Evolutionary conservation across 64 coral and sea anemone genomes (phyloP), one percentile per base, ranked within the genome.

Genomic region (Montipora capricornis): DNA sequence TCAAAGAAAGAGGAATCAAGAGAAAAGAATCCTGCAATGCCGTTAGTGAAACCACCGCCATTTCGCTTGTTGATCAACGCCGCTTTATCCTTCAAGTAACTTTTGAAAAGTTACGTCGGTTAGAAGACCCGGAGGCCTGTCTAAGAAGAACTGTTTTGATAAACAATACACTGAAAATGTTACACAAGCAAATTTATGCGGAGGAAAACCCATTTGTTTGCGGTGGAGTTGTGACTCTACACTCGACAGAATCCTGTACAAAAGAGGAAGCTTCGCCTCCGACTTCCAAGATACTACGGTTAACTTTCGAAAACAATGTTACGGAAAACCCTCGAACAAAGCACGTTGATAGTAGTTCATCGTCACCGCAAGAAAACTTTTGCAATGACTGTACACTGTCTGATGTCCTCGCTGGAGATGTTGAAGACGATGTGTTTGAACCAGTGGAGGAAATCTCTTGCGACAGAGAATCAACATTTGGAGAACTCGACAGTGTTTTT

Each of bases 101-200:
- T 49, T 89, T 99, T 53, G 95, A 99, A 88, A 99, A 99, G 96
- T 90, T 99, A 48, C 89, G 95, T 68, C 92, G 90, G 20, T 77
- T 99, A 1, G 98, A 99, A 20, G 98, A 99, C 29, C 98, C 95
- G 4, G 98, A 99, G 89, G 93, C 89, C 47, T 99, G 95, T 90
- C 82, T 99, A 11, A 83, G 98, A 17, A 84, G 98, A 24, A 94
- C 98, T 2, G 98, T 99, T 71, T 95, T 99, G 57, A 99, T 99
- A 81, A 99, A 96, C 77, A 99, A 99, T 87, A 99, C 98, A 13
- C 64, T 99, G 20, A 96, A 96, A 95, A 91, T 94, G 80, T 73
- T 99, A 29, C 98, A 98, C 83, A 91, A 79, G 73, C 87, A 98
- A 79, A 89, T 98, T 61, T 98, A 98, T 71, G 77, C 87, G 19